Evolutionary conservation across 2,888 invertebrate genomes (phyloP).

Genomic region (Drosophila bunnanda): DNA sequence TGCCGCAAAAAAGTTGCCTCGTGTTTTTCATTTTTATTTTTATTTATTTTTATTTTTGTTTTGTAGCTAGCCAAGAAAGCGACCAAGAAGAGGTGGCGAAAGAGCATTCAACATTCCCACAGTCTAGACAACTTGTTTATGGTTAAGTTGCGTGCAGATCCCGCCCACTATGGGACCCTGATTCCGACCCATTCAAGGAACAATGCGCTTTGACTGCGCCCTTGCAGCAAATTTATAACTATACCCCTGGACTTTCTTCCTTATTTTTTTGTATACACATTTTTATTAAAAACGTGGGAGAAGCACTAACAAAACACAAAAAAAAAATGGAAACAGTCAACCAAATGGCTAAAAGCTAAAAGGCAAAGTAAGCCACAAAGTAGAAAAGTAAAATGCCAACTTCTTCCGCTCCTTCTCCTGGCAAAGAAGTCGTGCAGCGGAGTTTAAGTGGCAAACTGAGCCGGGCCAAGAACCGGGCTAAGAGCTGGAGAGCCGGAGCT

Average conservation of each 20-base stretch:
- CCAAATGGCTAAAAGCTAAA: constrained; percentile 74
- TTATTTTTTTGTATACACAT: constrained; percentile 44
- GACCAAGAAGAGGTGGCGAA: constrained; percentile 29
- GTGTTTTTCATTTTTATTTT: background rate
- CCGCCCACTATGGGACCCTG: constrained; percentile 24
- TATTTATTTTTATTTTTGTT: background rate
- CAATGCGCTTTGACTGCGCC: constrained; percentile 74
- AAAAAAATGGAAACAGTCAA: constrained; percentile 57
- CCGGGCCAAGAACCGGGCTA: constrained; percentile 41
- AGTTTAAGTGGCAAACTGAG: constrained; percentile 70
- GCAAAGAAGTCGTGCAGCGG: constrained; percentile 57
- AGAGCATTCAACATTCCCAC: constrained; percentile 45
- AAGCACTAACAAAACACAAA: background rate
- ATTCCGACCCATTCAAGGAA: constrained; percentile 46
- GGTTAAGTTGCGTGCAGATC: constrained; percentile 69
- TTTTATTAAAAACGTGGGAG: constrained; percentile 64
- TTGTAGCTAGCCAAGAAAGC: constrained; percentile 20
- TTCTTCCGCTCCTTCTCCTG: constrained; percentile 38
- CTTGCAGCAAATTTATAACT: constrained; percentile 73
- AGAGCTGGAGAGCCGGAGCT: constrained; percentile 15
- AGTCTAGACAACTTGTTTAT: constrained; percentile 71
- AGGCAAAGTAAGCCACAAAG: constrained; percentile 78
- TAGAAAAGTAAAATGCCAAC: constrained; percentile 78
- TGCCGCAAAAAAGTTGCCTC: constrained; percentile 36
- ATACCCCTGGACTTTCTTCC: constrained; percentile 50